These are phyloP conservation scores for Hirtodrosophila duncani DNA, from an alignment of 2,888 invertebrate species.

Conservation along the genomic window DNA sequence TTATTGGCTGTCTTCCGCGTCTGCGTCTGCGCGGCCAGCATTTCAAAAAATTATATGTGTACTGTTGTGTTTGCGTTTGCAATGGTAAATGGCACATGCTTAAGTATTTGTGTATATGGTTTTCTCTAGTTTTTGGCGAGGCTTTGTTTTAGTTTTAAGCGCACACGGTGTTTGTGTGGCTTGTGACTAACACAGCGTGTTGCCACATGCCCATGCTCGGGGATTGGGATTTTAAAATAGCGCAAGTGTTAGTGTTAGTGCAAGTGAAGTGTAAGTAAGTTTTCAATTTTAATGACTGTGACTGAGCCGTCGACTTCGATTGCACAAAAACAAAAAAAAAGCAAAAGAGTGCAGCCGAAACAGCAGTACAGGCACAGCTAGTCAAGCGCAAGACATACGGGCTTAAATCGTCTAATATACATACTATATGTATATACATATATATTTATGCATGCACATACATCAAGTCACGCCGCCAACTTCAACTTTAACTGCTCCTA, in stretches of 20 bases:
- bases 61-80: conserved; percentile 22
- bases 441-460: conserved; percentile 4
- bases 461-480: conserved; percentile 9
- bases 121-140: conserved; percentile 24
- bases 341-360: no score
- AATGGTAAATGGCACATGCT: conserved; percentile 3
- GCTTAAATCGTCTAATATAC: no score
- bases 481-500: conserved; percentile 34
- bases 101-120: no score
- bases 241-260: conserved; percentile 28
- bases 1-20: conserved; percentile 56
- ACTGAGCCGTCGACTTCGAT: conserved; percentile 29
- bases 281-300: conserved; percentile 64
- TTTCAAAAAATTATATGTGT: conserved; percentile 52
- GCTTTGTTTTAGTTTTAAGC: no score
- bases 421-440: conserved; percentile 4
- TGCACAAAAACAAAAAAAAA: conserved; percentile 58
- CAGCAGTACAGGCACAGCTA: conserved; percentile 14
- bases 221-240: conserved; percentile 40
- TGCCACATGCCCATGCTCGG: conserved; percentile 30
- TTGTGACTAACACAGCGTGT: no score
- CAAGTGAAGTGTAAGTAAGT: conserved; percentile 34
- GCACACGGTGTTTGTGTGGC: no score
- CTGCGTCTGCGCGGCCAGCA: conserved; percentile 14
- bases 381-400: conserved; percentile 16